These are phyloP conservation scores for Bryconaethiops microstoma DNA, from an alignment of 2,797 vertebrate species.

Conservation along the genomic window DNA sequence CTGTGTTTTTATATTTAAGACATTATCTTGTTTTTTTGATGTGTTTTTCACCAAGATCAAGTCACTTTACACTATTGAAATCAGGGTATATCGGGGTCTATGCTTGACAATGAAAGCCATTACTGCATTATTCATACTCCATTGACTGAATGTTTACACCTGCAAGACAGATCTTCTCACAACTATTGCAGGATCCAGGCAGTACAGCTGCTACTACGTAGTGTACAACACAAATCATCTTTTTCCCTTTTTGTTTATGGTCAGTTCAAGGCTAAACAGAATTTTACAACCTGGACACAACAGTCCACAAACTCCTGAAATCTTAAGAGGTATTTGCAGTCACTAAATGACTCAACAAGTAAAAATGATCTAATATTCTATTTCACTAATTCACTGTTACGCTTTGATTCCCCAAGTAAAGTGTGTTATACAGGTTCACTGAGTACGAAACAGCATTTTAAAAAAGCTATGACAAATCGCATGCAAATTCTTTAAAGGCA, in stretches of 20 bases:
- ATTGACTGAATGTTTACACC: background rate
- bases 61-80: background rate
- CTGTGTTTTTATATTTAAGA: background rate
- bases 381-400: background rate
- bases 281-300: too few species aligned
- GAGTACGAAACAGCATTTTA: background rate
- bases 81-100: background rate
- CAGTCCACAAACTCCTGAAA: too few species aligned
- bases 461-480: background rate
- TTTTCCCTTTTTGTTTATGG: too few species aligned
- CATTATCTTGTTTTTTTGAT: background rate
- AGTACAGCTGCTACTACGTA: background rate
- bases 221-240: background rate
- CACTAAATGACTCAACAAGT: too few species aligned
- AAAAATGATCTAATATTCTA: background rate
- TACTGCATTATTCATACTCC: background rate
- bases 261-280: too few species aligned
- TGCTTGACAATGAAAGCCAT: background rate
- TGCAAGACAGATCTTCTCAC: background rate
- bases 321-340: background rate
- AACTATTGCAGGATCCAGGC: background rate
- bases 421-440: background rate
- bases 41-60: background rate
- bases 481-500: constrained; percentile 79
- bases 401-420: background rate